Percentiles rank a stretch among this genome's conserved stretches.
phyloP scores from a whole-genome alignment of 2,797 vertebrate species.

The Rousettus madagascariensis region DNA sequence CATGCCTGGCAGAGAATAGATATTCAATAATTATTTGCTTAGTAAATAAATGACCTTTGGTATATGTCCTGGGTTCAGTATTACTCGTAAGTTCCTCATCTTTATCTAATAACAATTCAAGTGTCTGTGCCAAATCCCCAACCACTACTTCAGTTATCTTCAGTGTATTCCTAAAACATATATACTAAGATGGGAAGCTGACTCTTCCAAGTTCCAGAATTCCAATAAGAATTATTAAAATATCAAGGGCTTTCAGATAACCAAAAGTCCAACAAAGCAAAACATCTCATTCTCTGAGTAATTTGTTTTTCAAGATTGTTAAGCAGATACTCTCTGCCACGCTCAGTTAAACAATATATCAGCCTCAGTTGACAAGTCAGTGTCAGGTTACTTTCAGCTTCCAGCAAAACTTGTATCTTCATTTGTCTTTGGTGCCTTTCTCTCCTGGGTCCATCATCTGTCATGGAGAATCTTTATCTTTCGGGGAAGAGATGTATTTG shows the following conservation, averaged over 20 bases:
- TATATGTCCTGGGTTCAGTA: background rate
- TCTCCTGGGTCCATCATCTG: background rate
- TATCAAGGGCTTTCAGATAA: background rate
- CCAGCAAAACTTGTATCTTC: background rate
- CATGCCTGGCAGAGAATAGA: background rate
- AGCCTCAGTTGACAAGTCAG: background rate
- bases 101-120: background rate
- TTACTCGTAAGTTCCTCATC: background rate
- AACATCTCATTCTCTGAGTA: background rate
- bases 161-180: background rate
- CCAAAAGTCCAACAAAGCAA: background rate
- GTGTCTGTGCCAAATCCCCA: background rate
- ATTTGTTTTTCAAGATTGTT: background rate
- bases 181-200: background rate
- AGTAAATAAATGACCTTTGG: background rate
- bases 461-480: background rate
- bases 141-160: background rate
- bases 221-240: background rate
- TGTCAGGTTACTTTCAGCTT: background rate
- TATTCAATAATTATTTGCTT: constrained; percentile 13
- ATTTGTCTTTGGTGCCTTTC: background rate
- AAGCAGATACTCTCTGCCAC: background rate
- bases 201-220: background rate
- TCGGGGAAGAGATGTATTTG: background rate
- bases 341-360: background rate